phyloP scores from a whole-genome alignment of 2,797 vertebrate species.

The Crocidura indochinensis region DNA sequence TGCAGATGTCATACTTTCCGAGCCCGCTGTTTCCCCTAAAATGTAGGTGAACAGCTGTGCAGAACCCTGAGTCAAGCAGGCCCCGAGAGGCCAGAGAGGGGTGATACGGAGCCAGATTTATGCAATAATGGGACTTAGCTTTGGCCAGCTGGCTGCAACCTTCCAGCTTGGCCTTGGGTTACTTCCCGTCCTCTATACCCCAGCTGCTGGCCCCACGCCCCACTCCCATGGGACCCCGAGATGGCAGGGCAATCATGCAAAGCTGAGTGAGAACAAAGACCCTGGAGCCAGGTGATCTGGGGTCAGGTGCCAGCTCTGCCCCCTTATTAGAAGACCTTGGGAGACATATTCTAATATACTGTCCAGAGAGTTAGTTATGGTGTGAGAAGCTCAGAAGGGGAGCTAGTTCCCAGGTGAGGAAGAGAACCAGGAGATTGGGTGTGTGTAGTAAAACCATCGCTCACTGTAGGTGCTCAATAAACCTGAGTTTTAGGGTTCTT shows the following conservation, averaged over 20 bases:
- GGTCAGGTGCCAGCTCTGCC: neutral
- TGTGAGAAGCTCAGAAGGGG: too few species aligned
- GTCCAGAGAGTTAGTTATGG: neutral
- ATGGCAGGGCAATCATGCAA: neutral
- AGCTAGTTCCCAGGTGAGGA: neutral
- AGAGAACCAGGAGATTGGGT: neutral
- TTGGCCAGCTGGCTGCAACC: constrained; percentile 78
- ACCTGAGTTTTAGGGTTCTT: too few species aligned
- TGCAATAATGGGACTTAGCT: constrained; percentile 84
- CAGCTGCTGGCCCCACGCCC: neutral
- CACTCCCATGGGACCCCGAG: constrained; percentile 21
- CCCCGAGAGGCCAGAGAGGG: constrained; percentile 41
- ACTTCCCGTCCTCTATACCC: constrained; percentile 41
- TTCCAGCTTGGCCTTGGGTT: constrained; percentile 1
- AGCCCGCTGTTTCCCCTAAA: constrained; percentile 84
- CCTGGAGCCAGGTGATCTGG: neutral
- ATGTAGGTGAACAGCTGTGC: constrained; percentile 91
- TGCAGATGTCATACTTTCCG: constrained; percentile 89
- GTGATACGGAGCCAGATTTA: constrained; percentile 86
- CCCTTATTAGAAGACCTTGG: constrained; percentile 1
- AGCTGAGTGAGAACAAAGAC: neutral
- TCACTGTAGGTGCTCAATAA: neutral
- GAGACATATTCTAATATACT: neutral
- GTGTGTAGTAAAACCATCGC: too few species aligned
- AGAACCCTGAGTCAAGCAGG: constrained; percentile 89